Base-by-base conservation (phyloP, 2,113 vertebrate species). In the Isurus oxyrinchus region DNA sequence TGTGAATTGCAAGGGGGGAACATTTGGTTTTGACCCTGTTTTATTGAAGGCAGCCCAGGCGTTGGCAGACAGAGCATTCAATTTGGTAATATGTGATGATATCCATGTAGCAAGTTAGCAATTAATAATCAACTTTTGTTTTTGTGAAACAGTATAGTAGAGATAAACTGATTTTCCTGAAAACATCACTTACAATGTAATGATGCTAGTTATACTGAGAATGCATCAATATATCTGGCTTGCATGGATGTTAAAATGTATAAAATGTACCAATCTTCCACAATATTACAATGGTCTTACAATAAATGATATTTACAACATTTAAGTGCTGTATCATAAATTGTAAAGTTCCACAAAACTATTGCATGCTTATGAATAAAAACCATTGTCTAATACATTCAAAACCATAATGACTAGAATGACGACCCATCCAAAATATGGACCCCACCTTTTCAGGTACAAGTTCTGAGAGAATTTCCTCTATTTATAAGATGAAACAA, bases 291-390 rank as follows among this genome's bases (percentile, higher is more conserved):
- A 40, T 63, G 16, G 13, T 14, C 35, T 63, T 94, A 66, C 57
- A 94, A 94, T 94, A 94, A 94, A 94, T 84, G 16, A 84, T 63
- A 94, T 63, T 8, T 94, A 63, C 57, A 63, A 57, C 59, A 63
- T n/a, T 63, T 94, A n/a, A 40, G 21, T 63, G 19, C n/a, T 94
- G 59, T 63, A 63, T 21, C 21, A n/a, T 93, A 14, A 40, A 16
- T 94, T 94, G 6, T 94, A 16, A 63, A 94, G 61, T 63, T 40
- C 21, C n/a, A 63, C 5, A 40, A n/a, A 63, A 61, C 35, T 21
- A 61, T 7, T 5, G 53, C 7, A 40, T 10, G 3, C n/a, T 94
- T 94, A 19, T 14, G 0, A 91, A 91, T 44, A 61, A 76, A 76
- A 76, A 2, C 11, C 72, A n/a, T 63, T 13, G 61, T 63, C 61